phyloP scores from a whole-genome alignment of 2,113 vertebrate species.

The Scortum barcoo region DNA sequence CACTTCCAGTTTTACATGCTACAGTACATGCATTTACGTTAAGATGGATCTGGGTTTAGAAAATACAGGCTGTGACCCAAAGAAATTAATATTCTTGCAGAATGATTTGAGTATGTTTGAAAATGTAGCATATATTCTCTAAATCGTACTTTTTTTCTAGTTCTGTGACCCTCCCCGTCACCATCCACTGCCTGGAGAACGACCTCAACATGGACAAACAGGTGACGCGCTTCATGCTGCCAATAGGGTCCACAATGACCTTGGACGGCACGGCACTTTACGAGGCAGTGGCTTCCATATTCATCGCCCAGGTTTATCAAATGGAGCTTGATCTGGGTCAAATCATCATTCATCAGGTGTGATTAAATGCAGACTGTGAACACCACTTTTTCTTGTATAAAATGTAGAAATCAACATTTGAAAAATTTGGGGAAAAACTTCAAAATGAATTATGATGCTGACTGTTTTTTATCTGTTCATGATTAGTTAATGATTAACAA shows the following conservation, averaged over 20 bases:
- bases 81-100: too few relatives aligned
- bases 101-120: background rate
- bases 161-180: slow-evolving; percentile 91
- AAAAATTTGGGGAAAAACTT: too few relatives aligned
- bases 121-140: background rate
- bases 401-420: too few relatives aligned
- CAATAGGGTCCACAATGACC: slow-evolving; percentile 90
- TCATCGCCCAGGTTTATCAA: slow-evolving; percentile 93
- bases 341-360: slow-evolving; percentile 93
- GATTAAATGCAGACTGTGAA: slow-evolving; percentile 20
- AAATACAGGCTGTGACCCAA: background rate
- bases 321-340: slow-evolving; percentile 91
- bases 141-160: slow-evolving; percentile 65
- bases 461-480: too few relatives aligned
- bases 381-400: too few relatives aligned
- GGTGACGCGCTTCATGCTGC: slow-evolving; percentile 90
- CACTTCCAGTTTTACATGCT: slow-evolving; percentile 82
- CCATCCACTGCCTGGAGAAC: slow-evolving; percentile 90
- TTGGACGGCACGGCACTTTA: slow-evolving; percentile 94
- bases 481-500: too few relatives aligned
- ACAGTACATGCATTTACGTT: background rate
- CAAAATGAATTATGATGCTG: too few relatives aligned
- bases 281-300: slow-evolving; percentile 92
- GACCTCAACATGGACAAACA: slow-evolving; percentile 90
- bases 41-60: background rate